phyloP scores from a whole-genome alignment of 2,888 invertebrate genomes.

The Mayetiola destructor region DNA sequence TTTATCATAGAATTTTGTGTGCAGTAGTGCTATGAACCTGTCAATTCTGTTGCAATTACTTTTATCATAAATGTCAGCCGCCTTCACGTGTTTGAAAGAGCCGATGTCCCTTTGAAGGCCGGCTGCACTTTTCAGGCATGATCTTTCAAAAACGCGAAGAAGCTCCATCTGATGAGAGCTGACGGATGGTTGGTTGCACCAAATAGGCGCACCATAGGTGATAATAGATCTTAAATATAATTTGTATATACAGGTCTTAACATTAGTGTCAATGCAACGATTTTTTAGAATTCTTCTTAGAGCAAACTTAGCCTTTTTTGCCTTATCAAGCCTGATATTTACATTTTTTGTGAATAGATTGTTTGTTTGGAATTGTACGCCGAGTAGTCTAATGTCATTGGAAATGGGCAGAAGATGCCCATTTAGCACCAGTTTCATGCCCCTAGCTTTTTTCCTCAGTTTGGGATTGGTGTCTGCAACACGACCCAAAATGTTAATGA shows the following conservation, averaged over 20 bases:
- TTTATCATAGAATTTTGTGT: neutral
- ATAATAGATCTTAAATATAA: neutral
- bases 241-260: neutral
- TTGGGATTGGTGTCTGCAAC: neutral
- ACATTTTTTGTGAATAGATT: neutral
- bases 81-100: neutral
- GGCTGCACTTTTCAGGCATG: neutral
- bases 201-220: neutral
- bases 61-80: neutral
- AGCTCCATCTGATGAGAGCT: neutral
- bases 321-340: neutral
- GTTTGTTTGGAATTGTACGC: neutral
- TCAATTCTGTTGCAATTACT: neutral
- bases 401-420: neutral
- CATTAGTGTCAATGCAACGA: neutral
- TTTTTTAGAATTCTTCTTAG: neutral
- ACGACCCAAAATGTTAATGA: neutral
- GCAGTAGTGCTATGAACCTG: neutral
- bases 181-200: neutral
- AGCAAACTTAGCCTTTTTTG: neutral
- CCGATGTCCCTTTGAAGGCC: neutral
- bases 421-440: neutral
- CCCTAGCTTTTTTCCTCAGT: neutral
- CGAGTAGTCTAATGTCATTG: neutral
- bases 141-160: neutral